Base-by-base conservation (phyloP, 2,113 vertebrate species). In the Phalacrocorax carbo region DNA sequence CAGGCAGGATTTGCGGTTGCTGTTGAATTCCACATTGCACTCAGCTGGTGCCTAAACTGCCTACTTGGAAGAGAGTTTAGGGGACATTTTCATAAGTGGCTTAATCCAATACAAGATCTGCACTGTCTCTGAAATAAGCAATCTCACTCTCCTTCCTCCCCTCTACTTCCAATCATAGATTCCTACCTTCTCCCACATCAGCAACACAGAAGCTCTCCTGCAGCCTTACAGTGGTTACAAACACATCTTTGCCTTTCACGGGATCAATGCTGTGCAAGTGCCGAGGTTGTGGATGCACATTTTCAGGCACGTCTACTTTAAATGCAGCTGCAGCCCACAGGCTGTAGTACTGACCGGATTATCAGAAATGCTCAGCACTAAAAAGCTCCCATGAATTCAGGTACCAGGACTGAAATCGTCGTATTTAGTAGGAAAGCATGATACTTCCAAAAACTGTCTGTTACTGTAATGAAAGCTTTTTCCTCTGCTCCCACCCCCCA, bases 171-270 rank as follows among this genome's bases (percentile, higher is more conserved):
- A 5, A 52, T 34, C 34, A 55, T 3, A 70, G 51, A 38, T 34
- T 65, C 60, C 49, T 32, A 54, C 42, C 48, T 79, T 51, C 44
- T 76, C 42, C 62, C 48, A 30, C 25, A n/a, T 2, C 26, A 82
- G 42, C 64, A 68, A 46, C 8, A 1, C 5, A 57, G 25, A 29
- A 70, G 46, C 20, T 70, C 76, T 40, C 46, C 2, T 3, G 49
- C 21, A 25, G 21, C 38, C 64, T 30, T 20, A 64, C 0, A 0
- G 7, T 5, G 40, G 70, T 44, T n/a, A 46, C 48, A 80, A 73
- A 60, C 0, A 0, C 62, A 69, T 49, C 18, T 77, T 36, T 61
- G 46, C 44, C 49, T 65, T 79, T 36, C 16, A 46, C 0, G 4
- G 55, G 21, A 70, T 34, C 78, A 34, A 27, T 1, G 1, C 13